Percentiles rank a stretch among this genome's conserved stretches.
phyloP scores from a whole-genome alignment of 2,113 vertebrate genomes.

The Ranitomeya variabilis region DNA sequence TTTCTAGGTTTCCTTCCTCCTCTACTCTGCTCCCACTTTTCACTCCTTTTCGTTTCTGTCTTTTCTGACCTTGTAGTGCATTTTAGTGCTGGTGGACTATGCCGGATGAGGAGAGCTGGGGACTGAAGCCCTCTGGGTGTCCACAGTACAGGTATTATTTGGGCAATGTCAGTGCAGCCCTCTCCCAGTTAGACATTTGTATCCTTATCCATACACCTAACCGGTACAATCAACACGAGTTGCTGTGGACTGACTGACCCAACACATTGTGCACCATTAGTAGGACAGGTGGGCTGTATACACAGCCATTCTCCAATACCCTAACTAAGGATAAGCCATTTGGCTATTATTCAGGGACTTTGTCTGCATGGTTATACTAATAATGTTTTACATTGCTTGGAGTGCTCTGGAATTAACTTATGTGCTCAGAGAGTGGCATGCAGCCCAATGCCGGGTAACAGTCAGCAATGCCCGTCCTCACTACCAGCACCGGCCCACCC shows the following conservation, averaged over 20 bases:
- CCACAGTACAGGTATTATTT: slow-evolving; percentile 57
- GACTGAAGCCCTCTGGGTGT: slow-evolving; percentile 57
- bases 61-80: slow-evolving; percentile 59
- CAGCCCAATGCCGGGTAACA: slow-evolving; percentile 12
- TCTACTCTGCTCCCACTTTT: slow-evolving; percentile 53
- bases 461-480: slow-evolving; percentile 43
- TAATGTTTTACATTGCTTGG: slow-evolving; percentile 34
- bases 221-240: neutral
- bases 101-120: slow-evolving; percentile 58
- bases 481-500: slow-evolving; percentile 52
- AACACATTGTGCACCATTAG: slow-evolving; percentile 1
- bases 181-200: slow-evolving; percentile 3
- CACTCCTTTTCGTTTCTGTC: slow-evolving; percentile 59
- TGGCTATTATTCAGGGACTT: neutral
- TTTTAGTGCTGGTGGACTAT: slow-evolving; percentile 57
- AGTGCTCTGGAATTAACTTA: slow-evolving; percentile 31
- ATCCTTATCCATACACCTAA: slow-evolving; percentile 2
- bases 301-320: neutral
- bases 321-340: neutral
- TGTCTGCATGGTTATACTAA: slow-evolving; percentile 52
- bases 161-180: slow-evolving; percentile 41
- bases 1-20: slow-evolving; percentile 24
- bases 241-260: neutral
- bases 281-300: neutral
- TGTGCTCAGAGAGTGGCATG: slow-evolving; percentile 39